These are phyloP conservation scores for Rhyacichthys aspro DNA, from an alignment of 2,797 vertebrate species.

Conservation along the genomic window DNA sequence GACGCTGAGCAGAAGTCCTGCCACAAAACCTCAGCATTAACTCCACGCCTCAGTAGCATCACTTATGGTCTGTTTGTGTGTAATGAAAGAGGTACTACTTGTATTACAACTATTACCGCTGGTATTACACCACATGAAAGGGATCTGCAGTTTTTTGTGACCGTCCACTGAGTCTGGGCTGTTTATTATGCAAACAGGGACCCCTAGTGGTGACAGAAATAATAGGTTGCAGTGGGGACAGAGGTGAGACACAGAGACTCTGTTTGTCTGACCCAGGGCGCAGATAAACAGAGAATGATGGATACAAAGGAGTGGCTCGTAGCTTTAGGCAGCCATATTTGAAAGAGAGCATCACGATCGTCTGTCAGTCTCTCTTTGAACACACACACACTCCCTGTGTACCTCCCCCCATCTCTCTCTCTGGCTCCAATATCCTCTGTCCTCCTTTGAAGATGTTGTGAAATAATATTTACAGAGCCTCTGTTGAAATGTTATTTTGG, in stretches of 20 bases:
- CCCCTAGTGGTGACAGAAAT: slow-evolving; percentile 72
- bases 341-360: slow-evolving; percentile 19
- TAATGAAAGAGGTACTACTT: slow-evolving; percentile 43
- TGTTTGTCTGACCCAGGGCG: slow-evolving; percentile 29
- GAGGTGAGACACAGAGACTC: slow-evolving; percentile 15
- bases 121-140: slow-evolving; percentile 46
- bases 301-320: slow-evolving; percentile 56
- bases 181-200: slow-evolving; percentile 69
- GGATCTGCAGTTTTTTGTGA: slow-evolving; percentile 14
- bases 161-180: slow-evolving; percentile 14
- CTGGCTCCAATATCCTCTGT: slow-evolving; percentile 68
- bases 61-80: slow-evolving; percentile 26
- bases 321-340: slow-evolving; percentile 55
- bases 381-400: slow-evolving; percentile 25
- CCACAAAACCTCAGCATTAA: slow-evolving; percentile 51
- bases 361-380: slow-evolving; percentile 33
- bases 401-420: slow-evolving; percentile 53
- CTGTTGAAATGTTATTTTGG: slow-evolving; percentile 74
- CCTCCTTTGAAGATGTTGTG: slow-evolving; percentile 71
- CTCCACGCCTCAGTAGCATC: slow-evolving; percentile 30
- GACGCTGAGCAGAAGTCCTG: slow-evolving; percentile 57
- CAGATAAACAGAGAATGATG: slow-evolving; percentile 46
- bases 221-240: slow-evolving; percentile 11
- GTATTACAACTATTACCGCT: slow-evolving; percentile 22
- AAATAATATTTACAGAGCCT: slow-evolving; percentile 80